These are phyloP conservation scores for Eonycteris spelaea DNA, from an alignment of 2,113 vertebrate genomes.

Conservation along the genomic window DNA sequence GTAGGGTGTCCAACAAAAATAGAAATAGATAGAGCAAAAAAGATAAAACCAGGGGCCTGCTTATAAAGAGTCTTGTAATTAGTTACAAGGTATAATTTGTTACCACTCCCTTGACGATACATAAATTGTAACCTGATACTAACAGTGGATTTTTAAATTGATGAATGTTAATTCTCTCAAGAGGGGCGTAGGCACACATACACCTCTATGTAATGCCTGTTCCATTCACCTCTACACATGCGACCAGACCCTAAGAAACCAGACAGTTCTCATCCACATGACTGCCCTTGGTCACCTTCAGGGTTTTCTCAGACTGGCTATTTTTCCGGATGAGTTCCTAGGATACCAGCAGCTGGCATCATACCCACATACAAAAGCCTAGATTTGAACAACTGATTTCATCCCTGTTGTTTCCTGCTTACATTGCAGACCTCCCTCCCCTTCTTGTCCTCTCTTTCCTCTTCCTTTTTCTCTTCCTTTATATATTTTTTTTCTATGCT, in stretches of 20 bases:
- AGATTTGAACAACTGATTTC: background rate
- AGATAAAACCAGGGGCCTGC: background rate
- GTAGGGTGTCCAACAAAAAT: background rate
- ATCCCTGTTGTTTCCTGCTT: conserved; percentile 28
- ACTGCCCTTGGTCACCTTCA: background rate
- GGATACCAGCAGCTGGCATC: background rate
- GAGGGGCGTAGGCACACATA: background rate
- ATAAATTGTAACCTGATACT: background rate
- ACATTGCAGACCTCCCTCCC: background rate
- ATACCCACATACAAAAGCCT: background rate
- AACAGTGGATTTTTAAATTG: background rate
- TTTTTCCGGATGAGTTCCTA: background rate
- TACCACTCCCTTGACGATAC: background rate
- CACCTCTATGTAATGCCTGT: background rate
- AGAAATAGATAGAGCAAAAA: conserved; percentile 20
- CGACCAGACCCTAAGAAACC: background rate
- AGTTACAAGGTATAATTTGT: background rate
- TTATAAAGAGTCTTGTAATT: background rate
- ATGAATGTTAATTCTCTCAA: background rate
- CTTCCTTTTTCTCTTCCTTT: conserved; percentile 59
- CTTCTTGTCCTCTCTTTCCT: conserved; percentile 4
- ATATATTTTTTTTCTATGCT: background rate
- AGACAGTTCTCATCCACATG: accelerated
- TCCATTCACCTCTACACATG: background rate
- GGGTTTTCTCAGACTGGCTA: background rate